Percentiles rank a stretch among this genome's conserved stretches.
phyloP scores from a whole-genome alignment of 2,113 vertebrate species.

The Otocyon megalotis region DNA sequence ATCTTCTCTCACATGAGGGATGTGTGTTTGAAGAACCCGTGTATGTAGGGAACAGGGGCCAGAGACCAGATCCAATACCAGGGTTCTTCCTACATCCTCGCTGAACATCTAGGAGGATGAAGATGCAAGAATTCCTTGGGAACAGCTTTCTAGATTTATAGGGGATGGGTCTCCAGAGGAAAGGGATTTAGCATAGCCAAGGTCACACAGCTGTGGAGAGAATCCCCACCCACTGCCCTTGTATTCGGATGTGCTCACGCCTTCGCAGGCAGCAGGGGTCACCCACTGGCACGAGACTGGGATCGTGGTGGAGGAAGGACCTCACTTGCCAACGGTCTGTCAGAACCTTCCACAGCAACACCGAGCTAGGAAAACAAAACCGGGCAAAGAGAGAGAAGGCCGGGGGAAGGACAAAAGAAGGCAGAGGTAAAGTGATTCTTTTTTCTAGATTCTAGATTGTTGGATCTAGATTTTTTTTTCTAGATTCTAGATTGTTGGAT shows the following conservation, averaged over 20 bases:
- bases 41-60: not conserved
- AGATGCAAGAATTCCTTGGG: not conserved
- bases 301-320: too few relatives aligned
- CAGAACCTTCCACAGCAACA: not conserved
- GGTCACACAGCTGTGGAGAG: not conserved
- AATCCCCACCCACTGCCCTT: accelerated
- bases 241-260: accelerated
- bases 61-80: not conserved
- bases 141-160: not conserved
- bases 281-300: not conserved
- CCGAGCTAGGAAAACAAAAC: not conserved
- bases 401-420: not conserved
- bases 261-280: not conserved
- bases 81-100: not conserved
- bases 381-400: not conserved
- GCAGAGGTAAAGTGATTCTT: not conserved
- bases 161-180: not conserved
- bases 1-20: not conserved
- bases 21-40: not conserved
- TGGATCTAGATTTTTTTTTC: too few relatives aligned
- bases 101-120: not conserved
- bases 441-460: too few relatives aligned
- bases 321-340: not conserved
- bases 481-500: not conserved
- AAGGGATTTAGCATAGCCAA: not conserved